These are phyloP conservation scores for Taenaris catops DNA, from an alignment of 2,888 invertebrate species.

Conservation along the genomic window DNA sequence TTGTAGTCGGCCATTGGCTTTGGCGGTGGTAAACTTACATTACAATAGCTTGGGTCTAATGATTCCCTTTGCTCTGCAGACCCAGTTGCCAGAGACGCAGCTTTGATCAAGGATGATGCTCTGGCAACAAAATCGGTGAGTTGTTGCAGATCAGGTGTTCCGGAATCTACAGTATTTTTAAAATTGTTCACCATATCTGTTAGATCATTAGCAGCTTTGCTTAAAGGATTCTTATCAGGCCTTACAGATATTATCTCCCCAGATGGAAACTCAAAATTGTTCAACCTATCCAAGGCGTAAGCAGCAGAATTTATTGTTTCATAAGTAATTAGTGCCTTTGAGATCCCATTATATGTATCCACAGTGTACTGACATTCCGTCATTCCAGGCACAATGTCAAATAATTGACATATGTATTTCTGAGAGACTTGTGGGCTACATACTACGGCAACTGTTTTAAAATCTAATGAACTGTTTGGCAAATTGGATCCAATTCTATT, in stretches of 20 bases:
- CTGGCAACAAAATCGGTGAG: conserved; percentile 89
- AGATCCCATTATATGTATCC: conserved; percentile 70
- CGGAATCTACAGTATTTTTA: conserved; percentile 50
- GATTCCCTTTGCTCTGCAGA: conserved; percentile 30
- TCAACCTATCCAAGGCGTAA: conserved; percentile 90
- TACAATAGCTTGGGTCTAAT: conserved; percentile 66
- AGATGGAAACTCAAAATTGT: conserved; percentile 95
- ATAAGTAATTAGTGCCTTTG: conserved; percentile 55
- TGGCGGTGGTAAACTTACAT: conserved; percentile 85
- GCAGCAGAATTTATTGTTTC: conserved; percentile 51
- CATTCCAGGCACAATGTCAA: conserved; percentile 89
- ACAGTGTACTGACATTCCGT: conserved; percentile 58
- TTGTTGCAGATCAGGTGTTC: conserved; percentile 79
- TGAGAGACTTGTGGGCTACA: conserved; percentile 86
- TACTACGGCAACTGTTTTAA: conserved; percentile 84
- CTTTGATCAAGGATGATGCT: conserved; percentile 87
- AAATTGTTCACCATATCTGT: conserved; percentile 56
- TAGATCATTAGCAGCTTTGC: conserved; percentile 54
- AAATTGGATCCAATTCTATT: conserved; percentile 24
- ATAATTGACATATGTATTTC: conserved; percentile 89
- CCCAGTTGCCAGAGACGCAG: conserved; percentile 58
- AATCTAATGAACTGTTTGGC: conserved; percentile 58
- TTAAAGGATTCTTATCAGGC: conserved; percentile 74
- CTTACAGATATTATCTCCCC: conserved; percentile 90
- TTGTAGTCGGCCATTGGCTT: conserved; percentile 83